Evolutionary conservation across 2,797 vertebrate genomes (phyloP).

Genomic region (Peromyscus aztecus): DNA sequence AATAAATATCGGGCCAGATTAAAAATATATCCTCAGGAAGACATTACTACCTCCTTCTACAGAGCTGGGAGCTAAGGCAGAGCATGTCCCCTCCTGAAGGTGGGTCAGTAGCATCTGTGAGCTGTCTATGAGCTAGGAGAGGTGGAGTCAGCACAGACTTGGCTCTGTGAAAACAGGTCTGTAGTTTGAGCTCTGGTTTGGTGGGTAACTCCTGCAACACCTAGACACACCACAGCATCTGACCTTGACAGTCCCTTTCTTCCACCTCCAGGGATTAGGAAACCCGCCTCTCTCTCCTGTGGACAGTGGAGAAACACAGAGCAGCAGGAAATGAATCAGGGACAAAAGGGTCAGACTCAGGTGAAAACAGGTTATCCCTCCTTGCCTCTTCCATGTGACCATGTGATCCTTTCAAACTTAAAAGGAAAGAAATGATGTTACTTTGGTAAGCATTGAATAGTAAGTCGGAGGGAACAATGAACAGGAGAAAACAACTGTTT

Average conservation of each 20-base stretch:
- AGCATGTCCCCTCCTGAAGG: neutral
- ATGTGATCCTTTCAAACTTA: neutral
- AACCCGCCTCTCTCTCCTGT: neutral
- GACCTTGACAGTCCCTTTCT: neutral
- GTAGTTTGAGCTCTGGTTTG: neutral
- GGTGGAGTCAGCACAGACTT: neutral
- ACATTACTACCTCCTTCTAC: neutral
- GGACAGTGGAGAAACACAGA: neutral
- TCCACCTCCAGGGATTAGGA: neutral
- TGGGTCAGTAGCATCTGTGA: neutral
- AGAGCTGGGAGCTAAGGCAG: neutral
- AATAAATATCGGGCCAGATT: neutral
- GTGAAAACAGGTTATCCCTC: neutral
- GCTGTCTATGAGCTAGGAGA: neutral
- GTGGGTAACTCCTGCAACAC: neutral
- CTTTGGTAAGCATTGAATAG: neutral
- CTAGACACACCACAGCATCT: neutral
- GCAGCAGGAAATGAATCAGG: conserved; percentile 7
- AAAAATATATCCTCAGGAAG: neutral
- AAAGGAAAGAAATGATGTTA: neutral
- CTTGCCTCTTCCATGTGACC: neutral
- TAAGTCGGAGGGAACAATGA: neutral
- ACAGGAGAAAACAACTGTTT: neutral
- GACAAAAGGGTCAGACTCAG: neutral
- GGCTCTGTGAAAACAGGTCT: neutral